Base-by-base conservation (phyloP, 2,888 invertebrate genomes). In the Eulithis prunata region DNA sequence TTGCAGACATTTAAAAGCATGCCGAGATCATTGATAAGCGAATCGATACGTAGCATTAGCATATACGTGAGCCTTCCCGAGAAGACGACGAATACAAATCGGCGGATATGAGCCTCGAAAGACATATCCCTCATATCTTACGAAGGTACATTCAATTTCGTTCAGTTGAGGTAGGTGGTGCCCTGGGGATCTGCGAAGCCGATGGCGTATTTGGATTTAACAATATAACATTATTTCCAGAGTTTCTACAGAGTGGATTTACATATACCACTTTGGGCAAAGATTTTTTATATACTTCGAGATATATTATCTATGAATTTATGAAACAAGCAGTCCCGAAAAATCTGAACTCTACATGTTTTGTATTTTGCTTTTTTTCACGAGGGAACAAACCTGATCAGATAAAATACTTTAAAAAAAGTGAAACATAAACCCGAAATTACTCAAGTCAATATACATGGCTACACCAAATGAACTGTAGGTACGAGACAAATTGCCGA, bases 81-180 rank as follows among this genome's bases (percentile, higher is more conserved):
- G 54, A 49, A 63, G 65, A 64, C 62, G 69, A 66, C 62, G 69
- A 68, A 72, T 72, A 69, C 64, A 62, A 71, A 72, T 69, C 69
- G 64, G 28, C 28, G 63, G 58, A 63, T 68, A 70, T 64, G 64
- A 57, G 62, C 62, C 57, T 62, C 58, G 62, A 54, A 69, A 62
- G 55, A 68, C 64, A 60, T 69, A 68, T 8, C 60, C 52, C 57
- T 61, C 56, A 43, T 65, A 63, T 55, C 59, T 70, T 59, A 8
- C 5, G 12, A n/a, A 12, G 6, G 47, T 13, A 66, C 67, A 69
- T 69, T 72, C 65, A 70, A 72, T 72, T 72, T 67, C 49, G 63
- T 54, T 68, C 57, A 59, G 60, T 53, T 52, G 62, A 55, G 57
- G 60, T 54, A 49, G 63, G 41, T 52, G 10, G 21, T 47, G 38